phyloP scores from a whole-genome alignment of 1,140 invertebrate genomes.

The Sitophilus oryzae region DNA sequence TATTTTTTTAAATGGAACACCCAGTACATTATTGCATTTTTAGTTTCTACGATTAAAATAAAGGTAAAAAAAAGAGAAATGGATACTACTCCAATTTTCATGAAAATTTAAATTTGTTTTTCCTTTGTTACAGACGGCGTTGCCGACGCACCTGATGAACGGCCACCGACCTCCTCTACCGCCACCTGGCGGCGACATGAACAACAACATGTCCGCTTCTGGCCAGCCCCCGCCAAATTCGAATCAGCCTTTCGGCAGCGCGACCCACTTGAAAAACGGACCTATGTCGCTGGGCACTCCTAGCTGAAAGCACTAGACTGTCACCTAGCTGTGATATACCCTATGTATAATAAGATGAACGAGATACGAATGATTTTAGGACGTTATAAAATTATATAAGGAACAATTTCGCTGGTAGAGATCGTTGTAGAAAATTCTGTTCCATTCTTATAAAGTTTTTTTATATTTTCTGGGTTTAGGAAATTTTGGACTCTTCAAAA shows the following conservation, averaged over 20 bases:
- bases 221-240: constrained; percentile 36
- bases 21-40: too few relatives aligned
- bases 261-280: constrained; percentile 39
- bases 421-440: too few relatives aligned
- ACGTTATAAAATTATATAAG: too few relatives aligned
- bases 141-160: constrained; percentile 43
- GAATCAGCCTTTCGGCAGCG: constrained; percentile 33
- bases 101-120: constrained; percentile 13
- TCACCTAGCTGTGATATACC: constrained; percentile 30
- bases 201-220: constrained; percentile 43
- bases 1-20: too few relatives aligned
- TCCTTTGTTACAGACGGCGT: constrained; percentile 35
- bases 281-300: constrained; percentile 41
- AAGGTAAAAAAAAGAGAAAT: too few relatives aligned
- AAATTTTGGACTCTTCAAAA: too few relatives aligned
- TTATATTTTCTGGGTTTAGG: too few relatives aligned
- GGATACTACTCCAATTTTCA: too few relatives aligned
- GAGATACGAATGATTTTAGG: too few relatives aligned
- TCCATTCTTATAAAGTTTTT: too few relatives aligned
- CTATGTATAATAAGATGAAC: neutral
- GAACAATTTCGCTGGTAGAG: too few relatives aligned
- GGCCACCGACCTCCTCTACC: constrained; percentile 38
- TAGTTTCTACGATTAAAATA: too few relatives aligned
- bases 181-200: constrained; percentile 40
- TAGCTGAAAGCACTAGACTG: constrained; percentile 39